Conservation (phyloP, 2,797 vertebrate genomes). For the Nannoperca obscura region DNA sequence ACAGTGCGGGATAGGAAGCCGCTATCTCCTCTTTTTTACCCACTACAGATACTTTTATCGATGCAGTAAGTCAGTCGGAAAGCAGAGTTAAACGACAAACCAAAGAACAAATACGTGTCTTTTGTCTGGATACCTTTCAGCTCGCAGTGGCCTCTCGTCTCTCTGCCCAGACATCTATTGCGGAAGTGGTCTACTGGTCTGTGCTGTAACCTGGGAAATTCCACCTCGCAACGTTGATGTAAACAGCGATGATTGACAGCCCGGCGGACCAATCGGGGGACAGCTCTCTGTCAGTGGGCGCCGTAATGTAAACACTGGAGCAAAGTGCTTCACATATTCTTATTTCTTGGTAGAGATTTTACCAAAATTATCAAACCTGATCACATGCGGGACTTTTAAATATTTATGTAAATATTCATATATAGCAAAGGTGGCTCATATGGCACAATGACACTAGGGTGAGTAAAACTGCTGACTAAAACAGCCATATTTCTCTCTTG, state of each 20-base stretch:
- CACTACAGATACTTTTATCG: slow-evolving; percentile 27
- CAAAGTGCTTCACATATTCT: not conserved
- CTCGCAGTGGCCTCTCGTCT: slow-evolving; percentile 81
- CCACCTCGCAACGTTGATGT: slow-evolving; percentile 85
- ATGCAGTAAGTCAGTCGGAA: slow-evolving; percentile 17
- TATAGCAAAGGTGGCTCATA: not conserved
- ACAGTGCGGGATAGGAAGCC: slow-evolving; percentile 64
- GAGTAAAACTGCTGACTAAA: not conserved
- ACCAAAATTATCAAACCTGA: not conserved
- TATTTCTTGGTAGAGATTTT: not conserved
- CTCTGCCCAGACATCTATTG: slow-evolving; percentile 79
- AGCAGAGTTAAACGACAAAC: slow-evolving; percentile 40
- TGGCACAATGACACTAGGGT: not conserved
- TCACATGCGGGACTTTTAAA: not conserved
- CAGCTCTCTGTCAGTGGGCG: slow-evolving; percentile 1
- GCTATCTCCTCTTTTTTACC: slow-evolving; percentile 21
- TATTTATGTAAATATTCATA: not conserved
- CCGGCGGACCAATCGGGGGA: slow-evolving; percentile 65
- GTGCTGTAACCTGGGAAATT: slow-evolving; percentile 89
- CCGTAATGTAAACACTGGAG: slow-evolving; percentile 74
- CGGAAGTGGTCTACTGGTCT: slow-evolving; percentile 86
- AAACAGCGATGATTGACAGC: slow-evolving; percentile 83
- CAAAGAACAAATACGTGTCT: slow-evolving; percentile 64
- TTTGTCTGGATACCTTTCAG: slow-evolving; percentile 77
- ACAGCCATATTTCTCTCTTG: not conserved